Evolutionary conservation across 2,888 invertebrate genomes (phyloP).

Genomic region (Tenthredo amoena): DNA sequence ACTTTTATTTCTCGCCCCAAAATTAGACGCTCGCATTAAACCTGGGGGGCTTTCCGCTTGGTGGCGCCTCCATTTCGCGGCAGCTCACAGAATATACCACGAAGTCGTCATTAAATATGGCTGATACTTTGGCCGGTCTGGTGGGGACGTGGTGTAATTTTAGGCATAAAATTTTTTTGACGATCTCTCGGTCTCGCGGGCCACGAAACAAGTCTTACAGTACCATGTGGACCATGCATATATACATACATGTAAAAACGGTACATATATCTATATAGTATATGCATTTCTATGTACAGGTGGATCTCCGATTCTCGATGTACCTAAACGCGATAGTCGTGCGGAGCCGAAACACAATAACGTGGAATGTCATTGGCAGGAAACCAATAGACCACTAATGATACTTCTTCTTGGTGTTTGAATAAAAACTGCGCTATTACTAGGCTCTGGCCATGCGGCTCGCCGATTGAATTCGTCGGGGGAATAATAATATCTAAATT

Average conservation of each 20-base stretch:
- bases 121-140: constrained; percentile 53
- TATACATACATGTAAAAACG: too few relatives aligned
- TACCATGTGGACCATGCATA: constrained; percentile 25
- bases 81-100: constrained; percentile 52
- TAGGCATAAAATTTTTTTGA: constrained; percentile 63
- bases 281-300: background rate
- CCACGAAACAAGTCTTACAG: constrained; percentile 54
- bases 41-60: constrained; percentile 57
- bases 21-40: constrained; percentile 68
- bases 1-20: constrained; percentile 51
- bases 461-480: constrained; percentile 48
- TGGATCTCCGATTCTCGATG: background rate
- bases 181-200: constrained; percentile 28
- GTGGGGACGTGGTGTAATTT: constrained; percentile 64
- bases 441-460: background rate
- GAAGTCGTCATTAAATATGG: constrained; percentile 65
- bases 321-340: constrained; percentile 28
- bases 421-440: constrained; percentile 38
- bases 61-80: constrained; percentile 56
- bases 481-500: constrained; percentile 52
- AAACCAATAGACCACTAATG: constrained; percentile 50
- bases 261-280: background rate
- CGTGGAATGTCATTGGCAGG: constrained; percentile 46
- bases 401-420: constrained; percentile 39
- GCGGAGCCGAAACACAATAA: constrained; percentile 48